A percentile compares a stretch with the other conserved stretches of the same genome.
Evolutionary conservation across 1,140 invertebrate genomes (phyloP).

Genomic region (Harpegnathos saltator): DNA sequence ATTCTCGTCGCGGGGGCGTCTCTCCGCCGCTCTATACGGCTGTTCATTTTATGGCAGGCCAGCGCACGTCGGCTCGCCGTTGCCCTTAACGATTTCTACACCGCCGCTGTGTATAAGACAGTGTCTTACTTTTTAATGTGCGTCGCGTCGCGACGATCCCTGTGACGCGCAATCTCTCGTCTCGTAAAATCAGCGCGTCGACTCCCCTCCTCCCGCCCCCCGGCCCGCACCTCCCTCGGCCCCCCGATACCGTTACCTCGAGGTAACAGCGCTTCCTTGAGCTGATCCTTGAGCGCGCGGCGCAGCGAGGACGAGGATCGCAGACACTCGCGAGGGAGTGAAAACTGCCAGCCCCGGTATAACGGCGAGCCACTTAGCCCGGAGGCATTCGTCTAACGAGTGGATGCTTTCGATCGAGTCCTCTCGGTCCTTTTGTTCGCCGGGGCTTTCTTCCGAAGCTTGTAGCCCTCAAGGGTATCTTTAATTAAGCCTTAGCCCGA

Average conservation of each 20-base stretch:
- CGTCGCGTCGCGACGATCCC: no score
- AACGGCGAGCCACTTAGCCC: constrained; percentile 19
- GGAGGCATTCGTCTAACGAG: constrained; percentile 46
- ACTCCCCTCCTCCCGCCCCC: no score
- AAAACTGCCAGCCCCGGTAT: constrained; percentile 30
- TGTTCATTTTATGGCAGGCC: not conserved
- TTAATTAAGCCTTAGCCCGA: constrained; percentile 41
- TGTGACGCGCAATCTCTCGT: no score
- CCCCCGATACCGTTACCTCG: no score
- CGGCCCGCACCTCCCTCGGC: no score
- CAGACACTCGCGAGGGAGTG: constrained; percentile 12
- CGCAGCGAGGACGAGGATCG: not conserved
- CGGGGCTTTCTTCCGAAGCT: constrained; percentile 27
- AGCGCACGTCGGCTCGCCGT: not conserved
- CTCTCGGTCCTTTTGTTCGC: constrained; percentile 32
- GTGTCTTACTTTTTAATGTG: no score
- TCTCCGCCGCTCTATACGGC: not conserved
- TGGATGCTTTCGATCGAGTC: constrained; percentile 24
- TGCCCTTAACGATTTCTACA: not conserved
- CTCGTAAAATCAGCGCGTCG: not conserved
- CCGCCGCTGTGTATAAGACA: not conserved
- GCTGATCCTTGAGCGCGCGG: not conserved
- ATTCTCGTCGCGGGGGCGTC: not conserved
- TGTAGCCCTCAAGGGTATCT: constrained; percentile 37
- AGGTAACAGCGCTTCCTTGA: not conserved